A percentile compares a stretch with the other conserved stretches of the same genome.
These are phyloP conservation scores for Eretmochelys imbricata DNA, from an alignment of 2,113 vertebrate genomes.

Conservation along the genomic window DNA sequence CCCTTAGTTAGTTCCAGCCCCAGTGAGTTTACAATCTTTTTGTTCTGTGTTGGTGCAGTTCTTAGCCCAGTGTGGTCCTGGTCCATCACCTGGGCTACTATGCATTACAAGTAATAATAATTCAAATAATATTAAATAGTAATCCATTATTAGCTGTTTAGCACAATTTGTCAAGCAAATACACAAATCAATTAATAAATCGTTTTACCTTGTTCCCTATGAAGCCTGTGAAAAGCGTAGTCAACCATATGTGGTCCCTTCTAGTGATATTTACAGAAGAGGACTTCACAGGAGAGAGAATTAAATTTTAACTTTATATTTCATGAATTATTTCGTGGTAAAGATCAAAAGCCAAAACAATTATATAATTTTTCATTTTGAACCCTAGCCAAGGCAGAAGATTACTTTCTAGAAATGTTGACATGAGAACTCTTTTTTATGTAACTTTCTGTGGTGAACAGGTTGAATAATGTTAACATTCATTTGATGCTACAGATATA, in stretches of 20 bases:
- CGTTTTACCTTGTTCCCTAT: neutral
- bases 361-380: neutral
- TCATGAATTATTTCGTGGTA: neutral
- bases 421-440: neutral
- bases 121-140: neutral
- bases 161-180: neutral
- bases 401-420: neutral
- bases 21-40: neutral
- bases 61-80: neutral
- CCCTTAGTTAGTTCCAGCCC: neutral
- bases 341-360: neutral
- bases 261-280: neutral
- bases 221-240: neutral
- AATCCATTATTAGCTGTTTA: neutral
- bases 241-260: neutral
- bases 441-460: neutral
- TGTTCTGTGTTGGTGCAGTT: neutral
- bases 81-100: neutral
- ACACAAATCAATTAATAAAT: neutral
- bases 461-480: neutral
- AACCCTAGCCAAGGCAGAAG: neutral
- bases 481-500: neutral
- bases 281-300: neutral
- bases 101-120: neutral
- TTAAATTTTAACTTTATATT: neutral